Conservation (phyloP, 30 jellyfish, hydroid and myxozoan species). For the Mastigias papua region DNA sequence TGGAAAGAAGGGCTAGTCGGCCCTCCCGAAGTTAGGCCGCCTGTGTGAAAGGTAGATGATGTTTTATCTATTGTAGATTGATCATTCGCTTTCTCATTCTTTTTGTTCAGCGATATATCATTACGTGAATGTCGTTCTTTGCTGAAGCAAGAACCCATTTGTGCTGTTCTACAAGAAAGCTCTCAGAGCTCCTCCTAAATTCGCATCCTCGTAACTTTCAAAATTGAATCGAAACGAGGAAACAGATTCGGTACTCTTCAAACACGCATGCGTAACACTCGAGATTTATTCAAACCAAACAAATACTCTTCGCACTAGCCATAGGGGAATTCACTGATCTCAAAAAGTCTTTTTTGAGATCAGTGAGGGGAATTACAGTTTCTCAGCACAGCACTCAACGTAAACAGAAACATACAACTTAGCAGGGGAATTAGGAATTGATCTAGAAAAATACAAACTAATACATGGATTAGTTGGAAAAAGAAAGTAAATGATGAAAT, state of each 20-base stretch:
- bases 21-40: background rate
- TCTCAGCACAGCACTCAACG: too few species aligned
- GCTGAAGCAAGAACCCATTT: constrained; percentile 51
- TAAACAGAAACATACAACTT: too few species aligned
- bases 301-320: background rate
- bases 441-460: too few species aligned
- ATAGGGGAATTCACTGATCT: too few species aligned
- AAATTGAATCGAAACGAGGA: constrained; percentile 50
- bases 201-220: background rate
- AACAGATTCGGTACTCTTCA: background rate
- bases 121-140: background rate
- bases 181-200: background rate
- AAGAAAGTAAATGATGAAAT: too few species aligned
- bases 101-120: background rate
- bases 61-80: background rate
- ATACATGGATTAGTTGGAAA: too few species aligned
- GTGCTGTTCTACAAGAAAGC: background rate
- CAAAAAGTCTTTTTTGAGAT: too few species aligned
- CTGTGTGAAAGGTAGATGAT: background rate
- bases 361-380: too few species aligned
- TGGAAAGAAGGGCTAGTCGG: background rate
- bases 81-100: background rate
- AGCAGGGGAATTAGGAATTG: too few species aligned
- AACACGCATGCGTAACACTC: background rate
- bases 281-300: background rate